Base-by-base conservation (phyloP, 1,140 invertebrate species). In the Zaprionus davidi region DNA sequence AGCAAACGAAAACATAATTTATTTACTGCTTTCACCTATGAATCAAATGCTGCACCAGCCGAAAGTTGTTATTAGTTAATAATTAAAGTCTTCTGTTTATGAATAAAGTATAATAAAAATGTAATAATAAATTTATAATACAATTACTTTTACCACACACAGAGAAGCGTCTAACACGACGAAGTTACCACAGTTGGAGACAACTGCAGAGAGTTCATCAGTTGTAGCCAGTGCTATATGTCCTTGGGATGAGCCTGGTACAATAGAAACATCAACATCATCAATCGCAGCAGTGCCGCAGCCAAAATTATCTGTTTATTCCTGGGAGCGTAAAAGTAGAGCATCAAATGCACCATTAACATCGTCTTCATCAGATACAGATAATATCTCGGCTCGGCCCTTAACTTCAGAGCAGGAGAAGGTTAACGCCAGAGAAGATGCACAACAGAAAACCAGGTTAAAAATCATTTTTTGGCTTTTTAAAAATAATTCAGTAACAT, bases 181-280 rank as follows among this genome's bases (percentile, higher is more conserved):
- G 24, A 88, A 84, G 66, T 73, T 86, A 9, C 82, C 80, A 46
- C 81, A 82, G 1, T 65, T 93, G 3, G 91, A 92, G 74, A 78
- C 92, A 34, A 88, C 88, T 62, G 92, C 92, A 64, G 93, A 93
- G 80, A 91, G 91, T 15, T 81, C 84, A 76, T 94, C 95, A 76
- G 94, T 95, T 92, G 94, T 95, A 72, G 94, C 82, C 79, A 95
- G 95, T 92, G 95, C 95, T 73, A 94, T 96, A 3, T 96, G 95
- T 83, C 96, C 95, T 13, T 96, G 95, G 95, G 95, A 96, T 69
- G 77, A 77, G 80, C 93, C 76, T 78, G 62, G 63, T 5, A 56
- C 51, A 13, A 80, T 76, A 76, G 86, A 34, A 34, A 34, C 9
- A 34, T 7, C 24, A 26, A 26, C 56, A 7, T 20, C 17, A 36